phyloP scores from a whole-genome alignment of 2,797 vertebrate genomes.

The Lacerta bilineata region DNA sequence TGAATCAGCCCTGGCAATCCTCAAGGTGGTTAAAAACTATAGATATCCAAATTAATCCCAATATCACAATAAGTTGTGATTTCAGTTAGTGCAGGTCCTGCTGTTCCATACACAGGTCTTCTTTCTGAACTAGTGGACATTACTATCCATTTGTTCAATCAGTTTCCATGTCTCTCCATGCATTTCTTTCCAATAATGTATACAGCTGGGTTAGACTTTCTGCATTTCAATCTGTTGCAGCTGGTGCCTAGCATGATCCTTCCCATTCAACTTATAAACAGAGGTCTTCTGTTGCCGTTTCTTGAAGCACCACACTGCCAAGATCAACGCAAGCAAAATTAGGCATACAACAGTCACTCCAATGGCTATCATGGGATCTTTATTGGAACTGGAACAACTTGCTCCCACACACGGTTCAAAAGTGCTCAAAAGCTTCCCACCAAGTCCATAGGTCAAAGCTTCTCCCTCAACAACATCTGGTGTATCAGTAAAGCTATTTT shows the following conservation, averaged over 20 bases:
- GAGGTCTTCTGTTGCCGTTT: conserved; percentile 92
- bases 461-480: conserved; percentile 72
- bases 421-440: conserved; percentile 77
- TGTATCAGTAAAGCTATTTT: conserved; percentile 62
- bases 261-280: conserved; percentile 92
- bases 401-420: conserved; percentile 82
- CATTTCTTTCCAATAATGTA: conserved; percentile 3
- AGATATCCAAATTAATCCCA: conserved; percentile 35
- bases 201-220: conserved; percentile 85
- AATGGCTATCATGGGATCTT: conserved; percentile 87
- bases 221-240: conserved; percentile 97
- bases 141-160: conserved; percentile 53
- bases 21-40: conserved; percentile 47
- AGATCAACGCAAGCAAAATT: conserved; percentile 78
- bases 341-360: conserved; percentile 86
- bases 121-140: conserved; percentile 57
- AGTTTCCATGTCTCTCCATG: conserved; percentile 44
- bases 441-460: conserved; percentile 80
- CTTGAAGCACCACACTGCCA: conserved; percentile 91
- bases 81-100: conserved; percentile 49
- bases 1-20: conserved; percentile 29
- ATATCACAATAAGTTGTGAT: neutral
- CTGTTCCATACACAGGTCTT: conserved; percentile 30
- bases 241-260: conserved; percentile 84
- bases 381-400: conserved; percentile 78